A percentile compares a stretch with the other conserved stretches of the same genome.
These are phyloP conservation scores for Symphodus melops DNA, from an alignment of 2,113 vertebrate genomes.

Conservation along the genomic window DNA sequence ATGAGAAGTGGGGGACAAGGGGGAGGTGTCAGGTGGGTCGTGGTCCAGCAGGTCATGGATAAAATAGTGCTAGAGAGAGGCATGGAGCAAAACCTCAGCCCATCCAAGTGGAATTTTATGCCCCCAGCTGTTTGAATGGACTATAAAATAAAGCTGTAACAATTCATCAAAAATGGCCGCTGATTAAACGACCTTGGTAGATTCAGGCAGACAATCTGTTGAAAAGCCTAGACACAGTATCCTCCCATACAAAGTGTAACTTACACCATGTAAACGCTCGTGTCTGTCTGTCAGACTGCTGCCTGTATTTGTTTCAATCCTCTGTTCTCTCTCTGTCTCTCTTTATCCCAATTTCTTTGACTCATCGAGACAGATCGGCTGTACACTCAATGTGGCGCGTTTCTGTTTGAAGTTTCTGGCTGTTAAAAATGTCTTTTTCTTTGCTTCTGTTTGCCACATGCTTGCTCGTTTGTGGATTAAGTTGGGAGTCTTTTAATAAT, in stretches of 20 bases:
- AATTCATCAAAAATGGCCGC: conserved; percentile 18
- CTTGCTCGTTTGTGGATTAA: too few relatives aligned
- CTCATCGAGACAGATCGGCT: too few relatives aligned
- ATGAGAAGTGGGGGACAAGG: conserved; percentile 34
- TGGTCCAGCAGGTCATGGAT: conserved; percentile 50
- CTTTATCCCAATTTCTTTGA: too few relatives aligned
- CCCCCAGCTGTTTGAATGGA: conserved; percentile 41
- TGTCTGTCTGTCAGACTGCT: too few relatives aligned
- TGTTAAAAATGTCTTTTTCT: too few relatives aligned
- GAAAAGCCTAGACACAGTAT: not conserved
- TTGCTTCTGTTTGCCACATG: too few relatives aligned
- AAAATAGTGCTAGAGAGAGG: conserved; percentile 32
- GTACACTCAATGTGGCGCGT: too few relatives aligned
- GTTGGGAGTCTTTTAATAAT: too few relatives aligned
- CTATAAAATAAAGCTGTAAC: conserved; percentile 29
- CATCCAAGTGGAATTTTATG: conserved; percentile 27
- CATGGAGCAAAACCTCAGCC: conserved; percentile 26
- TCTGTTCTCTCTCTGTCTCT: too few relatives aligned
- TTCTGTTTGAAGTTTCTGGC: too few relatives aligned
- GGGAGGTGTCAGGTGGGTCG: not conserved
- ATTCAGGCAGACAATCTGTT: not conserved
- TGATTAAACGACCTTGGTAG: conserved; percentile 19
- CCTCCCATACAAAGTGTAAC: not conserved
- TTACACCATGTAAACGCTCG: not conserved
- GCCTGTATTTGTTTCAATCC: too few relatives aligned